Conservation (phyloP, 2,888 invertebrate species). For the Buathra laborator region DNA sequence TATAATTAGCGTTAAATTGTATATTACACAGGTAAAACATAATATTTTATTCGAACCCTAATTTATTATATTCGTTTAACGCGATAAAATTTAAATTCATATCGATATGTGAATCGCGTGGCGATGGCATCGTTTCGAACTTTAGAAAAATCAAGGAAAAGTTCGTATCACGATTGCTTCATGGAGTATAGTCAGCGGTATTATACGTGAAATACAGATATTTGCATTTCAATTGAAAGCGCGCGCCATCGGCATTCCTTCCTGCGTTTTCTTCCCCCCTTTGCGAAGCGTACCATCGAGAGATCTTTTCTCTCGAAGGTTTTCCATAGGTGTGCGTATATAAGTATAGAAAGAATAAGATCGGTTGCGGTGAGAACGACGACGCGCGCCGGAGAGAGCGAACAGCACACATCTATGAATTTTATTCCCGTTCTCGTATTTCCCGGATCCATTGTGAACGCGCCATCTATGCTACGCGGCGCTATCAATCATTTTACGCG, state of each 20-base stretch:
- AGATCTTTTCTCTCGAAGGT: conserved; percentile 44
- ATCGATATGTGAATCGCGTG: too few species aligned
- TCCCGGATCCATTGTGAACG: conserved; percentile 50
- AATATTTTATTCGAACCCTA: too few species aligned
- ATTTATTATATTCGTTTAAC: too few species aligned
- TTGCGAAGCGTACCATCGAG: conserved; percentile 26
- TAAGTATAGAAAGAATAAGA: not conserved
- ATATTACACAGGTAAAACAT: too few species aligned
- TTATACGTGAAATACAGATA: conserved; percentile 56
- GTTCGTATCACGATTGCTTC: not conserved
- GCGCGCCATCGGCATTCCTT: conserved; percentile 20
- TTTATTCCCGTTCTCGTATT: conserved; percentile 56
- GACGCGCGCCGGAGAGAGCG: not conserved
- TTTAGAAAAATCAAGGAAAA: conserved; percentile 10
- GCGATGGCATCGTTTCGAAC: too few species aligned
- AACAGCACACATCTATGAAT: conserved; percentile 46
- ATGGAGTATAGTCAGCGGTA: not conserved
- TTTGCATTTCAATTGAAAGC: conserved; percentile 75
- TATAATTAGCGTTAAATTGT: too few species aligned
- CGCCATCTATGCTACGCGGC: not conserved
- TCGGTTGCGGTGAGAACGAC: not conserved
- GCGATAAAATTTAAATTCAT: too few species aligned
- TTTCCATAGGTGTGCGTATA: not conserved
- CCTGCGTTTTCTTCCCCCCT: conserved; percentile 11
- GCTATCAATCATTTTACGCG: conserved; percentile 37